These are phyloP conservation scores for Andinoacara biseriatus DNA, from an alignment of 2,113 vertebrate species.

Conservation along the genomic window DNA sequence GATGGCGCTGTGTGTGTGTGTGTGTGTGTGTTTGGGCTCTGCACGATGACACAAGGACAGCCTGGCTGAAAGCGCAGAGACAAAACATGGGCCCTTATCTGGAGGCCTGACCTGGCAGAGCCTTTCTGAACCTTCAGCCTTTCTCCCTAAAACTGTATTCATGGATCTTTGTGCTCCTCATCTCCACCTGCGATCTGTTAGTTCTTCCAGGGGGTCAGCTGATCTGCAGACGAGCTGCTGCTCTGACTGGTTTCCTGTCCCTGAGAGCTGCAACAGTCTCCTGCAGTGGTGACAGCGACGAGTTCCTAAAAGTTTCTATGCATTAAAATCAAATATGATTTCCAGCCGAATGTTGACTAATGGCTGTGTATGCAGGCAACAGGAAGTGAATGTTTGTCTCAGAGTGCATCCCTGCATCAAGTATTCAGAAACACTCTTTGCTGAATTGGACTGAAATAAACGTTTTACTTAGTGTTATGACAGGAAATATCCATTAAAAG, in stretches of 20 bases:
- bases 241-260: neutral
- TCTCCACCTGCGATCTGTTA: neutral
- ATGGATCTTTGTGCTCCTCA: neutral
- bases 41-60: fast-evolving
- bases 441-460: too few species aligned
- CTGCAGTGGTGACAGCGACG: neutral
- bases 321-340: neutral
- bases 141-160: neutral
- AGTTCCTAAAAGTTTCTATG: too few species aligned
- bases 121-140: too few species aligned
- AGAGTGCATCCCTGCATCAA: neutral
- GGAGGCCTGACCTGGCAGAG: neutral
- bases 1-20: neutral
- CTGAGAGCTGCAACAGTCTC: neutral
- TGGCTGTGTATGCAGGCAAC: neutral
- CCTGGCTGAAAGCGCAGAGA: neutral
- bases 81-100: neutral
- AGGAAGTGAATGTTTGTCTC: neutral
- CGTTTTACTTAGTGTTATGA: too few species aligned
- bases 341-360: neutral
- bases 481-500: neutral
- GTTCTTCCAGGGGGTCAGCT: neutral
- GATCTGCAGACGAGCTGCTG: neutral
- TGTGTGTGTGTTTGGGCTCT: neutral
- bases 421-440: too few species aligned